Evolutionary conservation across 2,888 invertebrate genomes (phyloP).

Genomic region (Matsumyia berberina): DNA sequence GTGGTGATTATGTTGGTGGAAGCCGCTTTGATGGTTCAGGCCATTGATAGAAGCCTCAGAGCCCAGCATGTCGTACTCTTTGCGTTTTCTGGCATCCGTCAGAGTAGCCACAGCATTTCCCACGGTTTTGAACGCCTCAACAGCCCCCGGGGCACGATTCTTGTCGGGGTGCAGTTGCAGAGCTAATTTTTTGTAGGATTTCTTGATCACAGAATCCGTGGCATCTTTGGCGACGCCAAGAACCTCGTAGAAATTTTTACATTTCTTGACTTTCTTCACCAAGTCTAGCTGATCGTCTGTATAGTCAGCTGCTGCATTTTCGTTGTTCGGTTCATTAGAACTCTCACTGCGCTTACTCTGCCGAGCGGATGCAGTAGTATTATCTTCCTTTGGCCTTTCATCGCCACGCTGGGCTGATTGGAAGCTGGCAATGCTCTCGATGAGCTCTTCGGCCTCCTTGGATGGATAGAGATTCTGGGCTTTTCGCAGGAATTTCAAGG

Average conservation of each 20-base stretch:
- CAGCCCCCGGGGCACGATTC: constrained; percentile 92
- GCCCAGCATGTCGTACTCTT: constrained; percentile 90
- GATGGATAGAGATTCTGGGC: constrained; percentile 88
- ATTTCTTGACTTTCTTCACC: constrained; percentile 86
- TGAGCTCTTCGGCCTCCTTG: constrained; percentile 87
- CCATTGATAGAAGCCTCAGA: constrained; percentile 79
- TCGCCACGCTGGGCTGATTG: constrained; percentile 56
- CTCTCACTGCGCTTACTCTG: constrained; percentile 80
- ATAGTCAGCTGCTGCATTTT: constrained; percentile 85
- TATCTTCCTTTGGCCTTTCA: constrained; percentile 9
- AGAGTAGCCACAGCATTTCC: constrained; percentile 92
- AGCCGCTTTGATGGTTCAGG: constrained; percentile 33
- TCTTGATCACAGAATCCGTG: constrained; percentile 89
- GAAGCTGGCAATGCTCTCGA: constrained; percentile 77
- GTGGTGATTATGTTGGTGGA: constrained; percentile 75
- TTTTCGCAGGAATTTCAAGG: constrained; percentile 87
- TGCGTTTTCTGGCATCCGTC: constrained; percentile 89
- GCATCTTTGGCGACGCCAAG: constrained; percentile 88
- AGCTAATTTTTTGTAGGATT: constrained; percentile 90
- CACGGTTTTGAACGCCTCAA: constrained; percentile 92
- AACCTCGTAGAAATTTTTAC: constrained; percentile 92
- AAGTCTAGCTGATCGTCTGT: constrained; percentile 91
- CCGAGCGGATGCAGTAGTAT: constrained; percentile 80
- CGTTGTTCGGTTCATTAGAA: constrained; percentile 78
- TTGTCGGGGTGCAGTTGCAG: constrained; percentile 94